These are phyloP conservation scores for Mola mola DNA, from an alignment of 2,113 vertebrate genomes.

Conservation along the genomic window DNA sequence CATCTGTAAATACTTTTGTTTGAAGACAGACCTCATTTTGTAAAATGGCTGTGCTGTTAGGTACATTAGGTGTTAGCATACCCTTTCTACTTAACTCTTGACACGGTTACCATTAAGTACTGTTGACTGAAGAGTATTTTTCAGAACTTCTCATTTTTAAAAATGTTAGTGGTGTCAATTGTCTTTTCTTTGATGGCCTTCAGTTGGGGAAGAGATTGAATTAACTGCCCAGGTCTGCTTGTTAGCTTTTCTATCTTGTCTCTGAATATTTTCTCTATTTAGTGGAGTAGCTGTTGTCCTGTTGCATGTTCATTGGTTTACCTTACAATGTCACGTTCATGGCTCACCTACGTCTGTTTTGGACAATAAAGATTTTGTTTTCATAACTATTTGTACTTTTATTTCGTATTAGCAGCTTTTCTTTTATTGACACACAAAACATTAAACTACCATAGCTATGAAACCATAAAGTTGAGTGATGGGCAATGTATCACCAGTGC, in stretches of 20 bases:
- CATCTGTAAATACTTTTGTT: slow-evolving; percentile 5
- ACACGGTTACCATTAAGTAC: background rate
- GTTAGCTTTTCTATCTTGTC: slow-evolving; percentile 56
- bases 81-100: background rate
- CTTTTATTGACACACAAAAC: no score
- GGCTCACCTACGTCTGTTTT: slow-evolving; percentile 58
- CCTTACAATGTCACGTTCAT: slow-evolving; percentile 44
- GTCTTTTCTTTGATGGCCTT: slow-evolving; percentile 1
- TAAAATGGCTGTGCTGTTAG: background rate
- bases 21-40: background rate
- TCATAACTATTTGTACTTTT: slow-evolving; percentile 29
- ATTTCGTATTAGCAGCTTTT: background rate
- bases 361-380: slow-evolving; percentile 75
- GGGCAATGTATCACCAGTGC: no score
- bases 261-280: slow-evolving; percentile 43
- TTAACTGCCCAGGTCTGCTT: slow-evolving; percentile 34
- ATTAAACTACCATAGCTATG: no score
- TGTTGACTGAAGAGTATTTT: background rate
- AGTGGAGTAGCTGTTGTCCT: slow-evolving; percentile 55
- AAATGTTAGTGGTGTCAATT: no score
- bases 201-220: slow-evolving; percentile 7
- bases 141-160: no score
- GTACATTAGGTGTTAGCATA: background rate
- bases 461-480: no score
- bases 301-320: slow-evolving; percentile 70